phyloP scores from a whole-genome alignment of 35 echinoderm and acorn worm species.

The Ophiothrix spiculata region DNA sequence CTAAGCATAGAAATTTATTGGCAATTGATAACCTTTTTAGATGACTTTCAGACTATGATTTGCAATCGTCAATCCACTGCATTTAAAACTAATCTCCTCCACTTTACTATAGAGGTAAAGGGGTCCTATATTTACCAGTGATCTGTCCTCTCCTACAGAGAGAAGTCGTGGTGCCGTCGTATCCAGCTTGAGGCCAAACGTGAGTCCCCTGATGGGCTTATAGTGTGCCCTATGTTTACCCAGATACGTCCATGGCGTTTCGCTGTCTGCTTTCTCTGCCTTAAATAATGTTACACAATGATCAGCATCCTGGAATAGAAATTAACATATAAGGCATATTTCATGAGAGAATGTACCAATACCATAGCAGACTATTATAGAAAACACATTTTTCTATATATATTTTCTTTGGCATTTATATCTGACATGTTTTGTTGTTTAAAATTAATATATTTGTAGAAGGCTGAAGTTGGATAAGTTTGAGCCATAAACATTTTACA shows the following conservation, averaged over 20 bases:
- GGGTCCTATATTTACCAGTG: conserved; percentile 87
- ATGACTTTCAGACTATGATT: not conserved
- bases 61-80: not conserved
- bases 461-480: no score
- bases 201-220: conserved; percentile 77
- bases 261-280: conserved; percentile 42
- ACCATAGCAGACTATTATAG: no score
- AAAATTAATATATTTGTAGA: no score
- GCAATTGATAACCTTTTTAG: no score
- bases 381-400: no score
- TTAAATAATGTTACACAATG: conserved; percentile 93
- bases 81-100: not conserved
- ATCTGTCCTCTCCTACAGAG: conserved; percentile 88
- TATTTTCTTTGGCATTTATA: no score
- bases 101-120: no score
- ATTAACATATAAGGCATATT: no score
- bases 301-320: conserved; percentile 84
- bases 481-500: no score
- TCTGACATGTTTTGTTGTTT: no score
- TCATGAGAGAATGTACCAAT: no score
- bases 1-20: not conserved
- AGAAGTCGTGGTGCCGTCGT: conserved; percentile 77
- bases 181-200: conserved; percentile 78
- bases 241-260: conserved; percentile 83
- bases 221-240: conserved; percentile 97